Evolutionary conservation across 2,888 invertebrate genomes (phyloP).

Genomic region (Zaprionus obscuricornis): DNA sequence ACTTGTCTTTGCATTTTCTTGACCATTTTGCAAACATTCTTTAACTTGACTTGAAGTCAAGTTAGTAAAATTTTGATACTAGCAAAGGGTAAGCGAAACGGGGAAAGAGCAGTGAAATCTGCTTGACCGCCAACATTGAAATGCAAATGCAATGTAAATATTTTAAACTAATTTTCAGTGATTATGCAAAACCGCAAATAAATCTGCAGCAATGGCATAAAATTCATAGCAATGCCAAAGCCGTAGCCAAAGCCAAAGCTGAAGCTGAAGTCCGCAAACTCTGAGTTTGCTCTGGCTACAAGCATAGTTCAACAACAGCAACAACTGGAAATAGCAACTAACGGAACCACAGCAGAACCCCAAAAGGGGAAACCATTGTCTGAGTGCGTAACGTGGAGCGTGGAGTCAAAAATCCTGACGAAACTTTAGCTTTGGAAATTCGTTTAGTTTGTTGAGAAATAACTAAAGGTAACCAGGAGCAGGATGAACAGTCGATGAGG

Average conservation of each 20-base stretch:
- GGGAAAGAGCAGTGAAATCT: too few species aligned
- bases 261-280: too few species aligned
- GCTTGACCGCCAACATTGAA: conserved; percentile 58
- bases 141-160: conserved; percentile 76
- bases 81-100: too few species aligned
- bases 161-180: conserved; percentile 77
- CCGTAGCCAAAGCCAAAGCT: conserved; percentile 34
- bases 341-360: conserved; percentile 55
- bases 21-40: too few species aligned
- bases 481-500: neutral
- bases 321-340: conserved; percentile 24
- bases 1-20: too few species aligned
- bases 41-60: too few species aligned
- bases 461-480: neutral
- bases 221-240: conserved; percentile 35
- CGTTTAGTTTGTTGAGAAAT: conserved; percentile 31
- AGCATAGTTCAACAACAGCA: conserved; percentile 18
- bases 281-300: too few species aligned
- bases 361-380: conserved; percentile 32
- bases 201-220: conserved; percentile 72
- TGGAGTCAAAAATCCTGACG: conserved; percentile 20
- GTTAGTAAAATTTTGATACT: too few species aligned
- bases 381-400: conserved; percentile 42
- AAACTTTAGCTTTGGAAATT: conserved; percentile 61
- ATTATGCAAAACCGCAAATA: conserved; percentile 78